Base-by-base conservation (phyloP, 2,797 vertebrate genomes). In the Cheirogaleus major region DNA sequence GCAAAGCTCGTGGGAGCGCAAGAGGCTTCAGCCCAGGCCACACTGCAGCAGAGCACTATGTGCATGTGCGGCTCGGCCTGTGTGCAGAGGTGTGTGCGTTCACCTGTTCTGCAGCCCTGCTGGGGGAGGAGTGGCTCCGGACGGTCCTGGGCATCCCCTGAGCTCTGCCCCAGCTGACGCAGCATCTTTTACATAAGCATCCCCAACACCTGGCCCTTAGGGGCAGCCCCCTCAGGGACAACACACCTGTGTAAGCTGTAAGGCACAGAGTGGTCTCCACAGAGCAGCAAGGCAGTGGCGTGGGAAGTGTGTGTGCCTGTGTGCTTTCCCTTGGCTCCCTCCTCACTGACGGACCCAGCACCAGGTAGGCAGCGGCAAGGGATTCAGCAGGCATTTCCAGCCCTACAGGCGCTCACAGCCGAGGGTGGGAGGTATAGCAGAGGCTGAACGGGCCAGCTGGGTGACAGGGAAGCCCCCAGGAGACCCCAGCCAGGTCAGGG, bases 41-140 rank as follows among this genome's bases (percentile, higher is more conserved):
- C 5, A 43, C 75, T 18, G 41, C 32, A 81, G 23, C 41, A 89
- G 25, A 89, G 41, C 23, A 14, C 18, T 61, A 20, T 20, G 17
- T 3, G 57, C n/a, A 27, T 59, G 7, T 1, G 0, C 2, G 43
- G 78, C 70, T 59, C 75, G 38, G 72, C 22, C 41, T 1, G 0
- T 23, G 35, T 87, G 55, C 82, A 70, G 55, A 25, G 59, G 57
- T 73, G n/a, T 38, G 48, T 18, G 30, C 52, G 4, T 59, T 32
- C 63, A 35, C 43, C 73, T 82, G 27, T 17, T 32, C 41, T 57
- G n/a, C 52, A 48, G n/a, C 65, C 27, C 83, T 63, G 70, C 25
- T 38, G 57, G 35, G 35, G 35, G 7, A 41, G 70, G 43, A 43
- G 67, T 4, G 0, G 3, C 11, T 73, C 50, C 52, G 57, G 1